phyloP scores from a whole-genome alignment of 1,140 invertebrate genomes.

The Pseudobourletiella spinata region DNA sequence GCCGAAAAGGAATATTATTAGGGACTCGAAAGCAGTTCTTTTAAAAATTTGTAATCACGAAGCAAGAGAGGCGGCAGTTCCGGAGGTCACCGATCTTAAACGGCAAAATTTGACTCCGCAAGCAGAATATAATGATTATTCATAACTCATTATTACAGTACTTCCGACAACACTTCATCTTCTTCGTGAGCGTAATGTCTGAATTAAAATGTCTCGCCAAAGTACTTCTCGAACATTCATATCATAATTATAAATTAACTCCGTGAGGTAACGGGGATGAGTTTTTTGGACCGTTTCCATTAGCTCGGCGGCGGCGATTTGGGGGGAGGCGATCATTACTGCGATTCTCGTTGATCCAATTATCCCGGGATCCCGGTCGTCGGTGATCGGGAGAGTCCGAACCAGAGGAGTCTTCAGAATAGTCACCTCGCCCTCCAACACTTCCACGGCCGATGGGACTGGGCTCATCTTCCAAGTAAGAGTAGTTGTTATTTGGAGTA shows the following conservation, averaged over 20 bases:
- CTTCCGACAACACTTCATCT: too few species aligned
- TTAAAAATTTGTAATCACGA: too few species aligned
- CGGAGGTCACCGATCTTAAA: too few species aligned
- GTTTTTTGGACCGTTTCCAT: neutral
- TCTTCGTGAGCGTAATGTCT: too few species aligned
- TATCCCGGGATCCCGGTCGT: neutral
- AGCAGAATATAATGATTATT: too few species aligned
- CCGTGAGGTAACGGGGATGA: neutral
- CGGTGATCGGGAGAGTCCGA: conserved; percentile 9
- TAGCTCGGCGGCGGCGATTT: neutral
- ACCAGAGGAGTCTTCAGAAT: conserved; percentile 23
- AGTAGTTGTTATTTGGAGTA: conserved; percentile 14
- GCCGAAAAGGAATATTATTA: too few species aligned
- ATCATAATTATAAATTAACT: neutral
- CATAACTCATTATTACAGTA: too few species aligned
- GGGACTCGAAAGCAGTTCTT: too few species aligned
- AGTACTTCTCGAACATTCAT: too few species aligned
- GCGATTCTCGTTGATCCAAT: conserved; percentile 10
- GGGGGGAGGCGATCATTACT: neutral
- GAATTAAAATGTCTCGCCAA: too few species aligned
- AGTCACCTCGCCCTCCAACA: conserved; percentile 8
- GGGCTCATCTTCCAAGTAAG: conserved; percentile 5
- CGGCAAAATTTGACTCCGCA: too few species aligned
- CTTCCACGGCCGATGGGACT: conserved; percentile 9
- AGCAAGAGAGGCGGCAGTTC: too few species aligned